Percentiles rank a stretch among this genome's conserved stretches.
Evolutionary conservation across 2,797 vertebrate species (phyloP).

Genomic region (Esox masquinongy): DNA sequence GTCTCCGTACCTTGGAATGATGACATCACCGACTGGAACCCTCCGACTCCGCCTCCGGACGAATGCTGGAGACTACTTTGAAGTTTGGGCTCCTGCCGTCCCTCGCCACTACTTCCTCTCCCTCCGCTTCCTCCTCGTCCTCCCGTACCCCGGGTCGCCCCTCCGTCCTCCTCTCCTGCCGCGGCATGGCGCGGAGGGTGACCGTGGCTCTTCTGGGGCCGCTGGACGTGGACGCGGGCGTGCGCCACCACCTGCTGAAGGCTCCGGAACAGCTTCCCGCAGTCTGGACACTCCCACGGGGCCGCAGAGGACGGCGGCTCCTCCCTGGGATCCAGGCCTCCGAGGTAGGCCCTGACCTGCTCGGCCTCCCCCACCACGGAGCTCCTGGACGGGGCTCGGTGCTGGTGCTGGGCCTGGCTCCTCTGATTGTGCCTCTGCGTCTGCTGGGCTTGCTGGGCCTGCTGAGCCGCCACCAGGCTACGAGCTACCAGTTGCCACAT

Average conservation of each 20-base stretch:
- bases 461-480: slow-evolving; percentile 72
- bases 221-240: slow-evolving; percentile 75
- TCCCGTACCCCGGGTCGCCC: slow-evolving; percentile 53
- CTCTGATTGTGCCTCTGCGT: slow-evolving; percentile 59
- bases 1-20: slow-evolving; percentile 72
- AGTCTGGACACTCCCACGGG: slow-evolving; percentile 82
- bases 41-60: slow-evolving; percentile 49
- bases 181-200: slow-evolving; percentile 12
- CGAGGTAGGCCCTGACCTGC: slow-evolving; percentile 73
- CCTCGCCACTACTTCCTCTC: slow-evolving; percentile 59
- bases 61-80: slow-evolving; percentile 44
- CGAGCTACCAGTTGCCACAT: slow-evolving; percentile 81
- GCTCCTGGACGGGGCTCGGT: slow-evolving; percentile 55
- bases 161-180: slow-evolving; percentile 54
- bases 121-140: slow-evolving; percentile 38
- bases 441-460: slow-evolving; percentile 51
- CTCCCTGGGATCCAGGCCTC: slow-evolving; percentile 66
- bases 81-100: slow-evolving; percentile 34
- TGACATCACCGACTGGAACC: slow-evolving; percentile 72
- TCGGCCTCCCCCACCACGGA: slow-evolving; percentile 71
- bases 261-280: slow-evolving; percentile 78
- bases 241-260: slow-evolving; percentile 82
- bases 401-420: slow-evolving; percentile 65
- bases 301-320: slow-evolving; percentile 43
- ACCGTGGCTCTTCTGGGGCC: slow-evolving; percentile 51